Evolutionary conservation across 2,888 invertebrate species (phyloP), one percentile per base, ranked within the genome.

Genomic region (Leptogaster cylindrica): DNA sequence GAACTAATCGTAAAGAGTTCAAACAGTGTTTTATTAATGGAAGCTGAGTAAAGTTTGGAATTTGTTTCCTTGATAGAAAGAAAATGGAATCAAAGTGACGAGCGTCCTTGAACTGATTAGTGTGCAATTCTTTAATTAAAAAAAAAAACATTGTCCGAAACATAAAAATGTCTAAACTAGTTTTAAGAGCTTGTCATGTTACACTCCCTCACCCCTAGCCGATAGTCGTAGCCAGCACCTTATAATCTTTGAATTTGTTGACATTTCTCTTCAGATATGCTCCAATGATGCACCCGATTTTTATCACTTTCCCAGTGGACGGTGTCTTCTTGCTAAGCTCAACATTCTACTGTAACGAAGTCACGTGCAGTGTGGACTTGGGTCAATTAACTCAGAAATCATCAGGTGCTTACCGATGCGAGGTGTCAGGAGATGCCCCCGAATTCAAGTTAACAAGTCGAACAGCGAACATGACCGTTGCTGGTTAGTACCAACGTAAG

Each of bases 401-500:
- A 64, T 74, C 78, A 58, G 87, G 87, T 33, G 82, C 83, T 41
- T 87, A 86, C 74, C 78, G 84, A 67, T 87, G 86, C 75, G 86
- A 87, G 76, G 84, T 87, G 46, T 86, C 86, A 69, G 83, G 84
- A 63, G 86, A 86, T 76, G 84, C 84, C 4, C 86, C 86, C 1
- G 82, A 84, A 65, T 86, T 86, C 72, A 79, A 83, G 71, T 77
- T 85, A 66, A 83, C 83, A 10, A 82, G 84, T 33, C 81, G 82
- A 70, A 82, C 83, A 14, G 82, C 82, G 71, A 84, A 85, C 73
- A 82, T 86, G 77, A 84, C 83, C n/a, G 83, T 86, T 27, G 83
- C 84, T 73, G 85, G 86, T 85, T 76, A 82, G 82, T 74, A 61
- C 31, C 10, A 31, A 31, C 6, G 1, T 31, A 31, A 31, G n/a